Percentiles rank a stretch among this genome's conserved stretches.
Conservation (phyloP, 1,140 invertebrate species). For the Augochlora pura region DNA sequence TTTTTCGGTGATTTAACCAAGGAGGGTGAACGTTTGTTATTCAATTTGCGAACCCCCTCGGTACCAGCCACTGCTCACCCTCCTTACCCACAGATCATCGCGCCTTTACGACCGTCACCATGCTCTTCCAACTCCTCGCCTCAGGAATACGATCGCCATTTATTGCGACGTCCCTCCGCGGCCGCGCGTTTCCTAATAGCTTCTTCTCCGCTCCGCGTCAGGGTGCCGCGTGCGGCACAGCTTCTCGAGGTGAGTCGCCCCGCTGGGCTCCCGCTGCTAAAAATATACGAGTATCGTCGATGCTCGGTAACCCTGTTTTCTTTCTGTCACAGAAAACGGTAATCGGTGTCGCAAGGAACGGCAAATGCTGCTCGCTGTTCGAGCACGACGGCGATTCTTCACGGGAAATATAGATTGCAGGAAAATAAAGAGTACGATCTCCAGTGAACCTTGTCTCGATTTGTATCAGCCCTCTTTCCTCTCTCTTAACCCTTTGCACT, state of each 20-base stretch:
- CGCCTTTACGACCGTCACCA: conserved; percentile 53
- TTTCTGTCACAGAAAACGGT: conserved; percentile 9
- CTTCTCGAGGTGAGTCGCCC: not conserved
- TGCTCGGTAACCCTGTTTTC: not conserved
- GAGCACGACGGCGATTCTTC: no score
- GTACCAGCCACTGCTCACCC: conserved; percentile 62
- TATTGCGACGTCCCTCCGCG: conserved; percentile 6
- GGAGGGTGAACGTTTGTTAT: conserved; percentile 78
- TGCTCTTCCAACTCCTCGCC: conserved; percentile 37
- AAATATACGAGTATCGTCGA: no score
- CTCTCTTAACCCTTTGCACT: no score
- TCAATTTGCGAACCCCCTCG: conserved; percentile 75
- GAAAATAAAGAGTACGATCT: not conserved
- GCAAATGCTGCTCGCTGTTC: not conserved
- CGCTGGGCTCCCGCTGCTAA: not conserved
- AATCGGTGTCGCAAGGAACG: not conserved
- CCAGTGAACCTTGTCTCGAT: not conserved
- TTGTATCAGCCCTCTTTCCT: not conserved
- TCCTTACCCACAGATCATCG: conserved; percentile 57
- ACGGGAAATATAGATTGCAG: not conserved
- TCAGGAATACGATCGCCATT: conserved; percentile 27
- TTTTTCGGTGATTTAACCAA: conserved; percentile 75
- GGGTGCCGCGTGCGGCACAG: not conserved
- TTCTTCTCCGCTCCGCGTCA: not conserved
- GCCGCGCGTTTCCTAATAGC: not conserved